These are phyloP conservation scores for Acanthaster planci DNA, from an alignment of 35 echinoderm and acorn worm genomes.

Conservation along the genomic window DNA sequence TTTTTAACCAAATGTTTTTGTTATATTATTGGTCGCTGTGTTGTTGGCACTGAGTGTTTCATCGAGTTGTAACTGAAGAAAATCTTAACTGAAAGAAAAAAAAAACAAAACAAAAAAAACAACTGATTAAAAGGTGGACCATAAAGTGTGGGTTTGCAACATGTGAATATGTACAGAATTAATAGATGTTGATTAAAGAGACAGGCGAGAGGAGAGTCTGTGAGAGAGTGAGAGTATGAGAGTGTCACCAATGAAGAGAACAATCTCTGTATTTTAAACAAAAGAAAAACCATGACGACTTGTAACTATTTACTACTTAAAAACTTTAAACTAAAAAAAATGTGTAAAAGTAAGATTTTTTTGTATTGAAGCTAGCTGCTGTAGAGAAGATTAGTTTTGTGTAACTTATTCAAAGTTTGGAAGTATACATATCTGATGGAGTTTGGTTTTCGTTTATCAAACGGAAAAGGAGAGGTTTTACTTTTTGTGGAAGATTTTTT, in stretches of 20 bases:
- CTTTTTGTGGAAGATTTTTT: background rate
- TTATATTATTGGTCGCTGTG: background rate
- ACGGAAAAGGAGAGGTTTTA: background rate
- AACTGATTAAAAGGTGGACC: conserved; percentile 21
- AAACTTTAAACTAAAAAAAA: background rate
- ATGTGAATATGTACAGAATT: conserved; percentile 20
- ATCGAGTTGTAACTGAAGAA: background rate
- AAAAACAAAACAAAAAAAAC: too few species aligned
- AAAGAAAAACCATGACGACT: background rate
- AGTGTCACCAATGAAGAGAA: background rate
- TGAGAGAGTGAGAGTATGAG: background rate
- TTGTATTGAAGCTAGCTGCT: conserved; percentile 2
- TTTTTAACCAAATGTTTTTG: conserved; percentile 5
- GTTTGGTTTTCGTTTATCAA: background rate
- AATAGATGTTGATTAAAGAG: background rate
- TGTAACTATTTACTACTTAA: conserved; percentile 32
- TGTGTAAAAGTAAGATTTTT: conserved; percentile 22
- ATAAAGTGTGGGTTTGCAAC: background rate
- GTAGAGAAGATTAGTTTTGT: conserved; percentile 15
- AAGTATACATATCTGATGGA: too few species aligned
- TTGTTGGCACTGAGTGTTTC: conserved; percentile 3
- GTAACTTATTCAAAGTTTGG: conserved; percentile 25
- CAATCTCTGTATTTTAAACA: background rate
- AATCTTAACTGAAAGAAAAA: background rate
- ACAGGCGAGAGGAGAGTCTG: background rate